Evolutionary conservation across 2,888 invertebrate genomes (phyloP).

Genomic region (Cyclophora albipunctata): DNA sequence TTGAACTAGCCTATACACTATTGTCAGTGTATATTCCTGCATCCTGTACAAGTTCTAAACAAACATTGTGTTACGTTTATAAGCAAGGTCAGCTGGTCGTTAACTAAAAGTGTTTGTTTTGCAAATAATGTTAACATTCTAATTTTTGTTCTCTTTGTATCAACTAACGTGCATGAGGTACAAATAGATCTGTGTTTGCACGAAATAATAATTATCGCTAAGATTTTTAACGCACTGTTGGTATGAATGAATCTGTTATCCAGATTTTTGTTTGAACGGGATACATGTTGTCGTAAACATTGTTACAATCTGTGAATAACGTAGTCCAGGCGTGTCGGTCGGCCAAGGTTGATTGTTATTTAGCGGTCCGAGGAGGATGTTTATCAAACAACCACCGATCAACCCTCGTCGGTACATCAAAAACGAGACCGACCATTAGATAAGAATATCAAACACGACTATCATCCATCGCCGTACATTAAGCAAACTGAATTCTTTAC

Average conservation of each 20-base stretch:
- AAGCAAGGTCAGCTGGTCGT: slow-evolving; percentile 25
- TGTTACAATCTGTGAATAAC: slow-evolving; percentile 33
- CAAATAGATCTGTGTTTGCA: no score
- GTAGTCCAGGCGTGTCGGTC: slow-evolving; percentile 41
- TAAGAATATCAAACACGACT: slow-evolving; percentile 26
- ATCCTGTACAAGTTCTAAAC: no score
- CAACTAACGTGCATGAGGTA: no score
- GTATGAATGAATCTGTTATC: slow-evolving; percentile 11
- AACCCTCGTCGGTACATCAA: slow-evolving; percentile 24
- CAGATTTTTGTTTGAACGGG: slow-evolving; percentile 23
- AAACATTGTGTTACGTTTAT: slow-evolving; percentile 1
- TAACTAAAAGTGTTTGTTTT: slow-evolving; percentile 4
- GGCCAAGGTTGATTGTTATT: slow-evolving; percentile 52
- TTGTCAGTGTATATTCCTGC: no score
- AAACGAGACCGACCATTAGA: slow-evolving; percentile 26
- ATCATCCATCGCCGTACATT: slow-evolving; percentile 17
- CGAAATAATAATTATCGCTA: no score
- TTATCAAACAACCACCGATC: slow-evolving; percentile 35
- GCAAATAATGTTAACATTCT: no score
- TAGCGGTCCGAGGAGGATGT: slow-evolving; percentile 25
- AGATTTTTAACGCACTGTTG: background rate
- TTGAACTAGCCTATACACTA: no score
- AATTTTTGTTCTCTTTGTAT: no score
- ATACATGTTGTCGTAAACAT: slow-evolving; percentile 45
- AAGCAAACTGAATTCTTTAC: slow-evolving; percentile 22